Evolutionary conservation across 2,797 vertebrate genomes (phyloP), one percentile per base, ranked within the genome.

Genomic region (Macrochelys suwanniensis): DNA sequence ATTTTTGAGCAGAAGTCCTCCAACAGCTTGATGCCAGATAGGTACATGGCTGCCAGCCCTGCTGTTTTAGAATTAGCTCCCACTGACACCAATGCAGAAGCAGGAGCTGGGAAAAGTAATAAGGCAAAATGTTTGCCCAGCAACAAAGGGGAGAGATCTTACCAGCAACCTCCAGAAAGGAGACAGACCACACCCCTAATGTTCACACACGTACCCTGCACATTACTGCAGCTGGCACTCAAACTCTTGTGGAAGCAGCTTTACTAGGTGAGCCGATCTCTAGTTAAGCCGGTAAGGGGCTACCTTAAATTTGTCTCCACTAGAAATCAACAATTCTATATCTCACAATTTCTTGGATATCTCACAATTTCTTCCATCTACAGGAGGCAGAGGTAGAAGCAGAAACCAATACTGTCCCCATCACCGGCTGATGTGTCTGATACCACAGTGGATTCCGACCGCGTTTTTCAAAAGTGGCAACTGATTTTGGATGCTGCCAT

Each of bases 191-290:
- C 13, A 7, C 33, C 31, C 61, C 16, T 33, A 65, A 13, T n/a
- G 61, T 17, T 17, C 61, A 65, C 16, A n/a, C 61, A 65, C 4
- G 33, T 65, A 65, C 33, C 33, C 61, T 33, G 33, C 33, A 65
- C 61, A 16, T 65, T 65, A 65, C 6, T 65, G 33, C 4, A 65
- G 33, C 61, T 65, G 61, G 16, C 61, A 65, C 33, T 16, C 61
- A 65, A 2, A 86, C 82, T 94, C 90, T 93, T 92, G 88, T 95
- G 50, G 77, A 61, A 79, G n/a, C 31, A 68, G 5, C 61, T 90
- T 28, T 95, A 17, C 45, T 86, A 6, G 2, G 0, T 88, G 65
- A 91, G 80, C 82, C 94, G 95, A 57, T 82, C 85, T 92, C 53
- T 37, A 57, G 53, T 59, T 11, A 13, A 42, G 21, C 25, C 65